Base-by-base conservation (phyloP, 1,140 invertebrate genomes). In the Drosophila tani region DNA sequence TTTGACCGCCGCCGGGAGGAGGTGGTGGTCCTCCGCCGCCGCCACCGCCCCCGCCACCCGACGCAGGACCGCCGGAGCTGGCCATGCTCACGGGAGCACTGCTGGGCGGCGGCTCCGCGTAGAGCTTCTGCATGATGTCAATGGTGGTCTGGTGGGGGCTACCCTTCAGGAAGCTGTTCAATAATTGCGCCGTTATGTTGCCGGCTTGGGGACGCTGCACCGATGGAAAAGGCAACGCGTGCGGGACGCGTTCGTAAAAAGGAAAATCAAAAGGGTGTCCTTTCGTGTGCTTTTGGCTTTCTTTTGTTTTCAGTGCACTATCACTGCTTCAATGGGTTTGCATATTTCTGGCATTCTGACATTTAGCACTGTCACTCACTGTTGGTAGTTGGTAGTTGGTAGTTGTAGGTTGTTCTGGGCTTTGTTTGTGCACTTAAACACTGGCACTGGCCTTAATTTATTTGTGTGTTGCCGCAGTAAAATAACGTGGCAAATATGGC, bases 71-170 rank as follows among this genome's bases (percentile, higher is more conserved):
- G 41, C 79, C 80, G 17, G 79, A 76, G 29, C 85, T 91, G 51
- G 91, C 79, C 92, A 93, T 93, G 83, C 92, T 93, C 49, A 91
- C 84, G 50, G 86, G 81, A 53, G 69, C 84, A 56, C 86, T 83
- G 71, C 81, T 93, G 53, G 92, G 91, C 70, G 93, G 91, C 75
- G 93, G 90, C 83, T 94, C 94, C 58, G 93, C 84, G 73, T 94
- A 94, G 45, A 94, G 81, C 81, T 94, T 94, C 82, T 94, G 94
- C 84, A 93, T 93, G 71, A 92, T 92, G 64, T 92, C 91, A 81
- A 92, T 92, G 79, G 91, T 93, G 77, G 91, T 91, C 85, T 92
- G 90, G 87, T 91, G 91, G 90, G 90, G 91, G 76, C 83, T 90
- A 70, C 91, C 90, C 91, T 92, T 92, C 77, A 92, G 81, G 59